A percentile compares a stretch with the other conserved stretches of the same genome.
These are phyloP conservation scores for Macrosiphum euphorbiae DNA, from an alignment of 2,888 invertebrate genomes.

Conservation along the genomic window DNA sequence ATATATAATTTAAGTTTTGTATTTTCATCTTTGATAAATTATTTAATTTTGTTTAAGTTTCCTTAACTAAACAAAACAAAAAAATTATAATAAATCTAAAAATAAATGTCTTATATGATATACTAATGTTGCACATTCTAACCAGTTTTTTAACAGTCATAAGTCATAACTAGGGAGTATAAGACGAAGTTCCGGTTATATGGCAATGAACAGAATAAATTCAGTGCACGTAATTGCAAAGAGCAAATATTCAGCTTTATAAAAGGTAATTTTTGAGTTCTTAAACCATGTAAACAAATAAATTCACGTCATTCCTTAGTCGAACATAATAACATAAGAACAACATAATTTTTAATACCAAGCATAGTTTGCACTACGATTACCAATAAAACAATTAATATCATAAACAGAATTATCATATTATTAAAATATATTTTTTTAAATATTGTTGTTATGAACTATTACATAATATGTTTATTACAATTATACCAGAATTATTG, in stretches of 20 bases:
- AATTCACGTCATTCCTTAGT: background rate
- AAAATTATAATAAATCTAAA: slow-evolving; percentile 3
- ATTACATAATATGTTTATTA: background rate
- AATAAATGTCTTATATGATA: slow-evolving; percentile 3
- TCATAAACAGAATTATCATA: background rate
- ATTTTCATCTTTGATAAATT: background rate
- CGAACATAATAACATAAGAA: background rate
- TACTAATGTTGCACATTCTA: slow-evolving; percentile 12
- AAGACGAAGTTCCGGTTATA: slow-evolving; percentile 40
- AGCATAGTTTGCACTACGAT: background rate
- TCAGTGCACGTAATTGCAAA: slow-evolving; percentile 35
- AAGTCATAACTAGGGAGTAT: background rate
- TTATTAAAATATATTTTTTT: background rate
- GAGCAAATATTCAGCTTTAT: background rate
- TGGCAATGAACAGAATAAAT: slow-evolving; percentile 44
- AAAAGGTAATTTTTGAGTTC: background rate
- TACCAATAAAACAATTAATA: background rate
- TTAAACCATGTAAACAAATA: slow-evolving; percentile 8
- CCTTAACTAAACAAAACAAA: background rate
- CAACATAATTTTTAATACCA: background rate
- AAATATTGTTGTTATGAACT: background rate
- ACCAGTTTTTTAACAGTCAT: slow-evolving; percentile 30
- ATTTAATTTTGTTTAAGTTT: background rate
- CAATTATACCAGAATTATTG: background rate
- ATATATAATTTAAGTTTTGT: background rate